Evolutionary conservation across 1,140 invertebrate genomes (phyloP).

Genomic region (Onthophagus taurus): DNA sequence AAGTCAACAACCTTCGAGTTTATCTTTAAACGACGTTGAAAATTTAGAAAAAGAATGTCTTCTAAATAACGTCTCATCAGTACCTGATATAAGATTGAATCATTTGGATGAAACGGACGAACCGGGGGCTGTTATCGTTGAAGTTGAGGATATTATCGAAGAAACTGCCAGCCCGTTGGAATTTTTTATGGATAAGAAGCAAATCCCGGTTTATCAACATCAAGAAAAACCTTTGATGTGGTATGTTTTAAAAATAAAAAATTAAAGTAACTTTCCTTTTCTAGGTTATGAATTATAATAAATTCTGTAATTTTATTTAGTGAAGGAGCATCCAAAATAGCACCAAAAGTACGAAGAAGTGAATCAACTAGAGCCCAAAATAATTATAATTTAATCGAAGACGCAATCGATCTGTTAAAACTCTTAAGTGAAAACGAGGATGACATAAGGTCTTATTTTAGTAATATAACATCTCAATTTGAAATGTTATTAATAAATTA

Average conservation of each 20-base stretch:
- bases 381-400: constrained; percentile 43
- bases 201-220: constrained; percentile 53
- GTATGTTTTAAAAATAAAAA: constrained; percentile 20
- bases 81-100: constrained; percentile 22
- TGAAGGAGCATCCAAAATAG: constrained; percentile 25
- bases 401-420: constrained; percentile 41
- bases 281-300: neutral
- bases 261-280: neutral
- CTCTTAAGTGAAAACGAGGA: constrained; percentile 41
- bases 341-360: constrained; percentile 31
- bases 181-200: constrained; percentile 47
- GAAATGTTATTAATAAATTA: no score
- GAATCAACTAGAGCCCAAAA: constrained; percentile 36
- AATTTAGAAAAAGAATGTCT: constrained; percentile 44
- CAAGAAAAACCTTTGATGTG: constrained; percentile 35
- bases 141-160: constrained; percentile 58
- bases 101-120: constrained; percentile 39
- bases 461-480: no score
- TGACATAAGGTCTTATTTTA: constrained; percentile 40
- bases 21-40: constrained; percentile 61
- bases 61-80: constrained; percentile 28
- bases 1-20: constrained; percentile 56
- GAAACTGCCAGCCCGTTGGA: constrained; percentile 56
- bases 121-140: constrained; percentile 53
- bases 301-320: constrained; percentile 15